Conservation (phyloP, 2,797 vertebrate genomes). For the Trematomus bernacchii region DNA sequence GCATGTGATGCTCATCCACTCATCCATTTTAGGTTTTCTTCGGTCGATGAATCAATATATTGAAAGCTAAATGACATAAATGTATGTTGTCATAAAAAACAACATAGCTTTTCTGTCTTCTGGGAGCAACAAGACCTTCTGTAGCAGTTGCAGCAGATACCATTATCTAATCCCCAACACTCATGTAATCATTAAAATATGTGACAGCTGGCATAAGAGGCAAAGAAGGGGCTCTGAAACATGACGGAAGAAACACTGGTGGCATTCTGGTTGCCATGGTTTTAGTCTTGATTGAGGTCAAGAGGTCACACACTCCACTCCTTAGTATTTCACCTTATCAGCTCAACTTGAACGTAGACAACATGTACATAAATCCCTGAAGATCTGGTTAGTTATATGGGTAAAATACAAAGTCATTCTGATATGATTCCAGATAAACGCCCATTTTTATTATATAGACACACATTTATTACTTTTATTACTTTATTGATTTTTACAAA, state of each 20-base stretch:
- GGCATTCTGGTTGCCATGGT: neutral
- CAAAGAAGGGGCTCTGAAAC: neutral
- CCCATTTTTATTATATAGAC: conserved; percentile 11
- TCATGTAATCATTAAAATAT: neutral
- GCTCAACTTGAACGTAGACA: conserved; percentile 7
- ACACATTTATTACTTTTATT: conserved; percentile 15
- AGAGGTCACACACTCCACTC: conserved; percentile 11
- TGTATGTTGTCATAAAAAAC: neutral
- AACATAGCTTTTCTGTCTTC: neutral
- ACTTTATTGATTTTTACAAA: neutral
- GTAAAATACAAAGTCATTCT: neutral
- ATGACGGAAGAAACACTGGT: neutral
- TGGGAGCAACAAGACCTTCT: neutral
- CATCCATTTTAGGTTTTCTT: neutral
- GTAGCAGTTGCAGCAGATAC: conserved; percentile 51
- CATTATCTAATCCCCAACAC: conserved; percentile 21
- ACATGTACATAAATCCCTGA: conserved; percentile 24
- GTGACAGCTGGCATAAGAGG: neutral
- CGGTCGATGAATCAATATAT: too few species aligned
- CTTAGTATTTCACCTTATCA: conserved; percentile 18
- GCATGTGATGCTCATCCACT: neutral
- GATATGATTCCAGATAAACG: neutral
- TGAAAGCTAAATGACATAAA: neutral
- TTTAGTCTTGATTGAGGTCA: conserved; percentile 15
- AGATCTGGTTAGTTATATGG: neutral